Base-by-base conservation (phyloP, 2,888 invertebrate species). In the Hemithea aestivaria region DNA sequence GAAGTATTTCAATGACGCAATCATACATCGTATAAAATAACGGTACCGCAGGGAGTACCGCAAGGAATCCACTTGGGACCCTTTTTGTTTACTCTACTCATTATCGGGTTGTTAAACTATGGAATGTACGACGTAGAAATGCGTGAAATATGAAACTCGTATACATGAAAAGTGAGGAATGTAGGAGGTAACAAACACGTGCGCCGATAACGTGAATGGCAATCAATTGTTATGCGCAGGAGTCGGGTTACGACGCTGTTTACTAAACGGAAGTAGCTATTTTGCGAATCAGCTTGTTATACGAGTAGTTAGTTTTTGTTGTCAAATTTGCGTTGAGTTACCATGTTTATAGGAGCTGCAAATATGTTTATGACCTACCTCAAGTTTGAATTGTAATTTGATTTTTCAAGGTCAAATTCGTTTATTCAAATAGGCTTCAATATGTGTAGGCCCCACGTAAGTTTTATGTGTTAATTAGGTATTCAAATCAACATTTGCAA, bases 61-160 rank as follows among this genome's bases (percentile, higher is more conserved):
- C 74, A 74, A 74, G 74, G 73, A 51, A 71, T 63, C 51, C 62
- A 37, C 56, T 45, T 66, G 64, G 73, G 73, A 59, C 66, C 66
- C 53, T 55, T 68, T 66, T 62, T 73, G 58, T 60, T 60, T 58
- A 55, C 11, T 40, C 28, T 45, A 29, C 22, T 34, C 27, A 43
- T 34, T 48, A 58, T 54, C 49, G 27, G 42, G 20, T 51, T 27
- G 27, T 22, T 33, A 12, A 36, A 35, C 8, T 25, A 7, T 2
- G 6, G 24, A 35, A 33, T 39, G 35, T 16, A 8, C 25, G 25
- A 24, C 21, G 27, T 55, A 49, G 54, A 54, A 64, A 56, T 55
- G 58, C 51, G 51, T 62, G 75, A 66, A 73, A 76, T 68, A 51
- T 45, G 58, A 75, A 43, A 51, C 61, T 41, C 33, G 33, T 68